Conservation (phyloP, 2,888 invertebrate genomes). For the Lamellibrachia satsuma region DNA sequence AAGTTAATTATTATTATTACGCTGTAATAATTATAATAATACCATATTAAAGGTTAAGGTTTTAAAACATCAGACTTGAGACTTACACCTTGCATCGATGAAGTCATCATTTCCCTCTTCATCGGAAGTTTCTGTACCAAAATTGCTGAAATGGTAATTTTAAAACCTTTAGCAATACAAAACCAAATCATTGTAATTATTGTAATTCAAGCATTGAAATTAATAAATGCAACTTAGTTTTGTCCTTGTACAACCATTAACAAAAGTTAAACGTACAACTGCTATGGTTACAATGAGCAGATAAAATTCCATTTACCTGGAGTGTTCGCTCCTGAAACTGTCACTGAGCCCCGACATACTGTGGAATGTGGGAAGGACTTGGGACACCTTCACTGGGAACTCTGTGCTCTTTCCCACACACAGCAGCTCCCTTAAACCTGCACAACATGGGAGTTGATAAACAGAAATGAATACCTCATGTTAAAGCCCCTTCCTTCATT, state of each 20-base stretch:
- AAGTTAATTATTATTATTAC: background rate
- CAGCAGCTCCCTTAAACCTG: constrained; percentile 49
- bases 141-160: background rate
- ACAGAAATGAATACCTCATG: background rate
- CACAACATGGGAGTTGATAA: constrained; percentile 8
- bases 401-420: constrained; percentile 45
- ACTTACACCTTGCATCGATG: background rate
- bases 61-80: background rate
- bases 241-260: background rate
- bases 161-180: background rate
- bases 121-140: background rate
- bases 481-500: background rate
- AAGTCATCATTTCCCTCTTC: background rate
- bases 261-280: background rate
- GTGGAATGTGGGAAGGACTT: background rate
- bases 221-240: background rate
- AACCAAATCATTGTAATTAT: background rate
- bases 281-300: background rate
- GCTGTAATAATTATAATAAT: background rate
- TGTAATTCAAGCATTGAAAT: background rate
- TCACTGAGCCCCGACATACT: background rate
- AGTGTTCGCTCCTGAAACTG: background rate
- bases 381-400: constrained; percentile 51
- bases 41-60: background rate
- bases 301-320: background rate